A percentile compares a stretch with the other conserved stretches of the same genome.
phyloP scores from a whole-genome alignment of 2,888 invertebrate species.

The Apamea sordens region DNA sequence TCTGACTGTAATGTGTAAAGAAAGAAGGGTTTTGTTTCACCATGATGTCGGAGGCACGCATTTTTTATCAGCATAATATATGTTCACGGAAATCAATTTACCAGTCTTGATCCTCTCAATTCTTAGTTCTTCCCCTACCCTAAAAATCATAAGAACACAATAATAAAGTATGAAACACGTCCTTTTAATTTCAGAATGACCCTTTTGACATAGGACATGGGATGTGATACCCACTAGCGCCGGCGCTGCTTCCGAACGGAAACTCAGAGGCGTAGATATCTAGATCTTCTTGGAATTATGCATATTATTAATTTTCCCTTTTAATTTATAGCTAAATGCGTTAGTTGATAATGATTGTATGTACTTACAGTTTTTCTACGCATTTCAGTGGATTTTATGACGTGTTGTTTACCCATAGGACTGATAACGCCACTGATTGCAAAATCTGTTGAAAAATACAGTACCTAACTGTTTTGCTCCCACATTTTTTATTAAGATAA shows the following conservation, averaged over 20 bases:
- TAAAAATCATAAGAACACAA: not conserved
- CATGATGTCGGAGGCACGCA: not conserved
- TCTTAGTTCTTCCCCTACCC: not conserved
- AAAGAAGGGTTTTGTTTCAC: not conserved
- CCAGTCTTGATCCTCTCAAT: not conserved
- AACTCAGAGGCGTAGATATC: slow-evolving; percentile 57
- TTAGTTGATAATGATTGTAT: not conserved
- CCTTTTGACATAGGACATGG: slow-evolving; percentile 45
- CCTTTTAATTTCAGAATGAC: slow-evolving; percentile 50
- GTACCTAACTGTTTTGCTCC: not conserved
- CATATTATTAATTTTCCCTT: slow-evolving; percentile 43
- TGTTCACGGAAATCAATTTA: not conserved
- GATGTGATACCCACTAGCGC: slow-evolving; percentile 63
- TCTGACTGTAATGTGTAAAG: not conserved
- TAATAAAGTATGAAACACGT: not conserved
- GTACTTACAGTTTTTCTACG: slow-evolving; percentile 26
- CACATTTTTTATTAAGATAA: slow-evolving; percentile 7
- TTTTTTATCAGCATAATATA: not conserved
- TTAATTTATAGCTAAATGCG: slow-evolving; percentile 39
- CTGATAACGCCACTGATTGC: slow-evolving; percentile 41
- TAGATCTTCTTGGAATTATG: slow-evolving; percentile 57
- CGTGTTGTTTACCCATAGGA: slow-evolving; percentile 11
- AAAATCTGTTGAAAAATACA: slow-evolving; percentile 15
- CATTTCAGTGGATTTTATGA: slow-evolving; percentile 31
- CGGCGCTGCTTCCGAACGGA: slow-evolving; percentile 64